Evolutionary conservation across 35 echinoderm and acorn worm species (phyloP), one percentile per base, ranked within the genome.

Genomic region (Acanthaster planci): DNA sequence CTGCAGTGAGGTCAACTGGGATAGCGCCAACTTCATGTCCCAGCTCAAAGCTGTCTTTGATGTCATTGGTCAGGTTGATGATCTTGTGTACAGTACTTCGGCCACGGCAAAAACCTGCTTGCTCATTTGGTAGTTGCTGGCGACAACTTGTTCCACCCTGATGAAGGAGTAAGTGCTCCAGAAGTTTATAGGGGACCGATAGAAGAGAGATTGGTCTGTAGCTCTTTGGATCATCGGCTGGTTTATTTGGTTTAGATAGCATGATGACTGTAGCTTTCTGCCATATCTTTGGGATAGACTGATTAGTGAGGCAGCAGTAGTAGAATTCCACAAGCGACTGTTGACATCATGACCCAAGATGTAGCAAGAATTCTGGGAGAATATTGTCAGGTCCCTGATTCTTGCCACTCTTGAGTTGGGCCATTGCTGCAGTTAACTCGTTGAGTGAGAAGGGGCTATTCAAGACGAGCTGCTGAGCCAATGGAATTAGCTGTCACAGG

Each of bases 191-290:
- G 17, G 85, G 75, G 10, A 80, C 52, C 35, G 10, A 87, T 1
- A 87, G 77, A 2, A 87, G 77, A 8, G 72, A 87, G 39, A 87
- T 87, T 1, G 75, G 85, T 8, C 85, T 1, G 36, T 87, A 87
- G 75, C 30, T 87, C 77, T 87, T 87, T 4, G 85, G 85, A 40
- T 87, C 77, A 51, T 87, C 85, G 14, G 21, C 80, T 27, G 85
- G 76, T 51, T 87, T 80, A 30, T 80, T 55, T 16, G 85, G 75
- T 55, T 79, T 87, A 1, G 85, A 44, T 19, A 87, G 7, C 9
- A 76, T 50, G 31, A 87, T 58, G 26, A 87, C 26, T 42, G 75
- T 87, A 54, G 85, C 85, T 54, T 80, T 81, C 15, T 59, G 54
- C 83, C 83, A 85, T 8, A 85, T 87, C 85, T 87, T 87, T 1